Evolutionary conservation across 2,888 invertebrate species (phyloP).

Genomic region (Phaonia tiefii): DNA sequence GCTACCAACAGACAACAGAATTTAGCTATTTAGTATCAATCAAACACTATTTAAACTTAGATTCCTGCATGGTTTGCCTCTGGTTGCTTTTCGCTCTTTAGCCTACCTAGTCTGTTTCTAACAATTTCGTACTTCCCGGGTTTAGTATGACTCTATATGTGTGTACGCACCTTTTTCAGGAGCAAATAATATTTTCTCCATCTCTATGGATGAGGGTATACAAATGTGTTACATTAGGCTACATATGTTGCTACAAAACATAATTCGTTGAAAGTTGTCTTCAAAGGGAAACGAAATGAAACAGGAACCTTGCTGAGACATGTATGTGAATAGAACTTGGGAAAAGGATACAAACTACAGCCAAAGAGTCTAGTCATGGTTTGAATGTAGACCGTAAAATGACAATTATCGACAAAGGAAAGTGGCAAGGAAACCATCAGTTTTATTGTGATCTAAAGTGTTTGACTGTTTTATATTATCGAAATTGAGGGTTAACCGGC

Average conservation of each 20-base stretch:
- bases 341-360: background rate
- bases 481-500: conserved; percentile 78
- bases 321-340: background rate
- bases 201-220: too few relatives aligned
- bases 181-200: too few relatives aligned
- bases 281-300: conserved; percentile 2
- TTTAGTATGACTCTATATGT: too few relatives aligned
- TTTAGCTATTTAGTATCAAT: too few relatives aligned
- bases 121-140: too few relatives aligned
- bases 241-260: background rate
- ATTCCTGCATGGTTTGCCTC: too few relatives aligned
- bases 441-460: background rate
- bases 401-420: background rate
- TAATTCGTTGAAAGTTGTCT: too few relatives aligned
- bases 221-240: background rate
- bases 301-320: background rate
- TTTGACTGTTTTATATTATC: conserved; percentile 71
- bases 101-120: too few relatives aligned
- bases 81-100: too few relatives aligned
- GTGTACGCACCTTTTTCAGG: too few relatives aligned
- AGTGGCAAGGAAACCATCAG: background rate
- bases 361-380: conserved; percentile 4
- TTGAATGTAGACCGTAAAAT: conserved; percentile 38
- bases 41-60: too few relatives aligned
- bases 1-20: too few relatives aligned